A percentile compares a stretch with the other conserved stretches of the same genome.
phyloP scores from a whole-genome alignment of 2,797 vertebrate genomes.

The Amblyraja radiata region DNA sequence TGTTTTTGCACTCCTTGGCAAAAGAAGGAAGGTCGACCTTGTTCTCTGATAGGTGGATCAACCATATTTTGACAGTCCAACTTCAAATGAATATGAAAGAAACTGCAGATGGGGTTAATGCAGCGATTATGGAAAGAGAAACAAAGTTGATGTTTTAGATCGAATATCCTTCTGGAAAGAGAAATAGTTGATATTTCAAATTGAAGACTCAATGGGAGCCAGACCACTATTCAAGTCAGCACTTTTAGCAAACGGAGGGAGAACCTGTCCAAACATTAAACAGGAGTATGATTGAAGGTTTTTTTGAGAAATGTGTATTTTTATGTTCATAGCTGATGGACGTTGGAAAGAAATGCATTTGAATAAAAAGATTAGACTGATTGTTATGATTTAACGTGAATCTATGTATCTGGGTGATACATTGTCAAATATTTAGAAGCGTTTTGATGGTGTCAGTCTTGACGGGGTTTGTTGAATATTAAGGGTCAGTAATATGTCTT shows the following conservation, averaged over 20 bases:
- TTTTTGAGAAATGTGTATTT: neutral
- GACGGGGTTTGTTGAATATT: too few relatives aligned
- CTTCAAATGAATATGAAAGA: too few relatives aligned
- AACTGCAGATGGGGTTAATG: too few relatives aligned
- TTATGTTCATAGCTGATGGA: neutral
- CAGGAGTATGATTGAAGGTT: neutral
- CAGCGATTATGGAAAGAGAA: too few relatives aligned
- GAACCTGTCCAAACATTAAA: neutral
- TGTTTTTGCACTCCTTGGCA: neutral
- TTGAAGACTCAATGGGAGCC: neutral
- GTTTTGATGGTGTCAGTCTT: too few relatives aligned
- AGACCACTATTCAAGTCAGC: neutral
- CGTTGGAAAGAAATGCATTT: neutral
- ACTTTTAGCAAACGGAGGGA: neutral
- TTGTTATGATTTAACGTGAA: neutral
- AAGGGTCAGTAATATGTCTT: too few relatives aligned
- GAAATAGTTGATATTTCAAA: too few relatives aligned
- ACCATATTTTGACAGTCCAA: neutral
- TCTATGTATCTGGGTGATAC: neutral
- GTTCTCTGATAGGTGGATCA: neutral
- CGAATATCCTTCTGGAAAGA: too few relatives aligned
- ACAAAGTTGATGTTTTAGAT: too few relatives aligned
- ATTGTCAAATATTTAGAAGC: neutral
- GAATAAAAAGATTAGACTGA: neutral
- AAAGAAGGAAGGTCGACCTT: neutral